Evolutionary conservation across 2,888 invertebrate genomes (phyloP).

Genomic region (Linnaemya vulpina): DNA sequence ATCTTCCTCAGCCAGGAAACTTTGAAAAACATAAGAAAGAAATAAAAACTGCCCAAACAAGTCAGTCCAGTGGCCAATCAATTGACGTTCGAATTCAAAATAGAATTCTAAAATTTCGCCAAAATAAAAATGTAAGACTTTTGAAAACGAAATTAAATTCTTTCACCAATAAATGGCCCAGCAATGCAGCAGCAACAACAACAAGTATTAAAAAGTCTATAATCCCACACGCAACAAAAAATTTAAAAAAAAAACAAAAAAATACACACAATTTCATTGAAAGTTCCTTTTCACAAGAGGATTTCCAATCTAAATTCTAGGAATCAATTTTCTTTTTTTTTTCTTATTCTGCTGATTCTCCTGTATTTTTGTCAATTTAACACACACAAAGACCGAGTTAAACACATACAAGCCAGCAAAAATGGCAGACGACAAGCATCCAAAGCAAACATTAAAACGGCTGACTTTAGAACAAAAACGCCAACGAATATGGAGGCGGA

Average conservation of each 20-base stretch:
- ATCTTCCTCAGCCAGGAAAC: no score
- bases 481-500: conserved; percentile 59
- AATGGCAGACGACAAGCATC: conserved; percentile 3
- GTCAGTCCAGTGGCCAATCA: background rate
- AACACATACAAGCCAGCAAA: background rate
- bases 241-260: no score
- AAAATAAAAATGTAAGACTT: background rate
- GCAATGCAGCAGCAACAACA: background rate
- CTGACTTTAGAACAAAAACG: conserved; percentile 6
- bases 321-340: conserved; percentile 11
- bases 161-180: conserved; percentile 14
- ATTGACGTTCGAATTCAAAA: background rate
- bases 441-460: conserved; percentile 43
- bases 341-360: background rate
- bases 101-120: background rate
- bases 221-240: background rate
- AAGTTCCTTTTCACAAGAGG: conserved; percentile 46
- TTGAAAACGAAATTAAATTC: conserved; percentile 45
- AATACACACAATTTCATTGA: conserved; percentile 49
- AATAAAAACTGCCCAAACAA: background rate
- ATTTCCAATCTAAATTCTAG: conserved; percentile 46
- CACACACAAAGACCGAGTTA: conserved; percentile 31
- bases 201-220: background rate
- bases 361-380: conserved; percentile 56
- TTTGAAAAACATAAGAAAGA: background rate